A percentile compares a stretch with the other conserved stretches of the same genome.
Evolutionary conservation across 2,113 vertebrate species (phyloP).

Genomic region (Bos indicus): DNA sequence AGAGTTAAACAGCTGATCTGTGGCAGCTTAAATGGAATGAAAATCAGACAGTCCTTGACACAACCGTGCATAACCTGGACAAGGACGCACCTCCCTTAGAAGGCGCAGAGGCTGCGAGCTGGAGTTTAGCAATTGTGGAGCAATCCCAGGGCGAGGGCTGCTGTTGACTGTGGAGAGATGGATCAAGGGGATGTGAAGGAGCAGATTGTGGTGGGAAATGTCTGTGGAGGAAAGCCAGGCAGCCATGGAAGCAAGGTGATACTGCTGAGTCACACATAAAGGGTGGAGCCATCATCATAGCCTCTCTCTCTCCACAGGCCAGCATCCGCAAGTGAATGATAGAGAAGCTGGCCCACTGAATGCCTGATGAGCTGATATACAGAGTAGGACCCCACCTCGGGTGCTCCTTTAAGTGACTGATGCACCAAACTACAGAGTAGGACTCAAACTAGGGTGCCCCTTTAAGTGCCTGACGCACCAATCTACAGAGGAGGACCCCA

Average conservation of each 20-base stretch:
- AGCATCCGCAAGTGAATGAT: fast-evolving
- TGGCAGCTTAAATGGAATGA: neutral
- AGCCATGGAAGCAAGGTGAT: neutral
- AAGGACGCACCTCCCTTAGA: neutral
- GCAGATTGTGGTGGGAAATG: neutral
- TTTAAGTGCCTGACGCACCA: fast-evolving
- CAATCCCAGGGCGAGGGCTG: neutral
- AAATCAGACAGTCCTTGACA: neutral
- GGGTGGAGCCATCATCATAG: neutral
- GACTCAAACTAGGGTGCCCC: neutral
- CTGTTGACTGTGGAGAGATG: neutral
- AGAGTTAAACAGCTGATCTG: neutral
- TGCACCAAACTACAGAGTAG: neutral
- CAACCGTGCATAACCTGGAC: neutral
- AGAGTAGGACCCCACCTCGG: neutral
- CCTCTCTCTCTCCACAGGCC: neutral
- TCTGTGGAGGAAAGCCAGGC: neutral
- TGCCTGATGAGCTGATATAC: fast-evolving
- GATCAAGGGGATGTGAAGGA: neutral
- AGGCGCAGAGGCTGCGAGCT: neutral
- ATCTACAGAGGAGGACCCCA: neutral
- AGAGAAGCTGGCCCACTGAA: neutral
- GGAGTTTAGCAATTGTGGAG: neutral
- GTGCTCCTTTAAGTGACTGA: neutral
- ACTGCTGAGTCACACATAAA: fast-evolving